phyloP scores from a whole-genome alignment of 1,140 invertebrate species.

The Helicoverpa armigera region DNA sequence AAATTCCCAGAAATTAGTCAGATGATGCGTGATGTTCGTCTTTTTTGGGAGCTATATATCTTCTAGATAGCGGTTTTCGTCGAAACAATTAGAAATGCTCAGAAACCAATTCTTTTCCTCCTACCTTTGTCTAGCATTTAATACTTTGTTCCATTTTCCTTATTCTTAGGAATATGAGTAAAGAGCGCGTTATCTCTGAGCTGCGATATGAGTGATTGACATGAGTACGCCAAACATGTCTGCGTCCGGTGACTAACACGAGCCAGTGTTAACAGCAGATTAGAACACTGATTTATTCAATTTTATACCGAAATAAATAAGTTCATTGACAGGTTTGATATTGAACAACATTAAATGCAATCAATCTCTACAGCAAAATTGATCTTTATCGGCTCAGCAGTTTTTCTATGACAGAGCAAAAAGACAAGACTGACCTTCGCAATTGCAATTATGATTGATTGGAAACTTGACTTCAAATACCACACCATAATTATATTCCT shows the following conservation, averaged over 20 bases:
- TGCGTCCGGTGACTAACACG: constrained; percentile 10
- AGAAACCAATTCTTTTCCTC: background rate
- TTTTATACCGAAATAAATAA: too few relatives aligned
- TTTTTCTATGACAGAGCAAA: too few relatives aligned
- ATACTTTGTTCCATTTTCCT: constrained; percentile 6
- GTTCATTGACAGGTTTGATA: too few relatives aligned
- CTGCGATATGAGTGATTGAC: constrained; percentile 23
- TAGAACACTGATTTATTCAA: too few relatives aligned
- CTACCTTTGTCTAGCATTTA: too few relatives aligned
- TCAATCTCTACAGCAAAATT: too few relatives aligned
- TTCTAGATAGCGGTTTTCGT: constrained; percentile 8
- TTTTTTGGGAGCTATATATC: constrained; percentile 41
- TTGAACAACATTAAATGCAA: too few relatives aligned
- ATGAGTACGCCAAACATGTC: constrained; percentile 21
- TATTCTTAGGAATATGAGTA: constrained; percentile 4
- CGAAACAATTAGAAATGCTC: constrained; percentile 27
- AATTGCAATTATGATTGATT: too few relatives aligned
- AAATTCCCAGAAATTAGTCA: constrained; percentile 37
- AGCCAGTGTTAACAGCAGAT: background rate
- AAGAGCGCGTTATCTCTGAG: constrained; percentile 18
- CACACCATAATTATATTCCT: too few relatives aligned
- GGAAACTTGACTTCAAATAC: too few relatives aligned
- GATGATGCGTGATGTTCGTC: constrained; percentile 16
- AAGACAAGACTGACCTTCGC: too few relatives aligned
- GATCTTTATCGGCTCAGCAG: too few relatives aligned